These are phyloP conservation scores for Phyllotreta cruciferae DNA, from an alignment of 2,888 invertebrate species.

Conservation along the genomic window DNA sequence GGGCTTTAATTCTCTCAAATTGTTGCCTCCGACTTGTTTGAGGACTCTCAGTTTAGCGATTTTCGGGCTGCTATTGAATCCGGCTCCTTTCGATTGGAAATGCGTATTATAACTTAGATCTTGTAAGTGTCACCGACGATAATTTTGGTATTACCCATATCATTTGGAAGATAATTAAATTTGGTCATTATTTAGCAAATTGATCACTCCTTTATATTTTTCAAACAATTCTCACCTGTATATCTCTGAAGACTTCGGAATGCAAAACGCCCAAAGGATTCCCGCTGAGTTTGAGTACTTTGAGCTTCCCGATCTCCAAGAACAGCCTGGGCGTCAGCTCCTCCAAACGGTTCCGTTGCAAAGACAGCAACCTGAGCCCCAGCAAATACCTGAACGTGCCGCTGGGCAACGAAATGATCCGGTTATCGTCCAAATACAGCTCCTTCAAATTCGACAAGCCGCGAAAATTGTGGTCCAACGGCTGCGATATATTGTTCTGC, in stretches of 20 bases:
- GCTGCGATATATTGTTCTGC: conserved; percentile 77
- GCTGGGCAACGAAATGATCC: conserved; percentile 78
- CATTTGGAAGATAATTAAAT: no score
- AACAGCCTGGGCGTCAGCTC: conserved; percentile 76
- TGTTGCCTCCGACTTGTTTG: conserved; percentile 76
- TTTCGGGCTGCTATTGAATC: conserved; percentile 75
- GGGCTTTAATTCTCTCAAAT: conserved; percentile 74
- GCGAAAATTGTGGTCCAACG: conserved; percentile 76
- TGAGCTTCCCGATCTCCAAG: conserved; percentile 75
- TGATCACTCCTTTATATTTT: conserved; percentile 36
- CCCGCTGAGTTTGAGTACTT: conserved; percentile 75
- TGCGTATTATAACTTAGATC: conserved; percentile 67
- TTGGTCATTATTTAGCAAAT: no score
- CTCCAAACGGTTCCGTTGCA: conserved; percentile 73
- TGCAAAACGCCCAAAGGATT: conserved; percentile 77
- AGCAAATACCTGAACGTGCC: conserved; percentile 72
- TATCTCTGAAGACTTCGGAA: conserved; percentile 80
- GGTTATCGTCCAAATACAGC: conserved; percentile 77
- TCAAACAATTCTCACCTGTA: conserved; percentile 60
- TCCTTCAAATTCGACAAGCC: conserved; percentile 75
- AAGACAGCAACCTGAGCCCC: conserved; percentile 70
- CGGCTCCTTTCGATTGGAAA: conserved; percentile 69
- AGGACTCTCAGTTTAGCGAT: conserved; percentile 74
- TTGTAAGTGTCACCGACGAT: conserved; percentile 57
- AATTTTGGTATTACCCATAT: no score